Evolutionary conservation across 2,113 vertebrate species (phyloP), one percentile per base, ranked within the genome.

Genomic region (Falco punctatus): DNA sequence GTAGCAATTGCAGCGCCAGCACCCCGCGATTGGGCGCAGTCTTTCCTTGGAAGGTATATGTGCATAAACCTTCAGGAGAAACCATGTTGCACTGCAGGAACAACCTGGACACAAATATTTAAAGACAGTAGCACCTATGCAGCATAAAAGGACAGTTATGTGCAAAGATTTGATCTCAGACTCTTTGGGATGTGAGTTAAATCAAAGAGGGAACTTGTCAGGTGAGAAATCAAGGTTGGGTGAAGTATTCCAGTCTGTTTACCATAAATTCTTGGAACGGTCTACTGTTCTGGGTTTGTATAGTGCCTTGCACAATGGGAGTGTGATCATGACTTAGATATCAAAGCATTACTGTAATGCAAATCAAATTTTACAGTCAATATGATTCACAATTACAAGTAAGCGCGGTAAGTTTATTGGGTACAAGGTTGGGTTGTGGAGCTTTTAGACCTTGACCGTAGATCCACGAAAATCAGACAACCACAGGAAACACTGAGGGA

Each of bases 21-120:
- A 22, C 21, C 6, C 4, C 1, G 13, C 7, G 18, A 10, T 1
- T 7, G 57, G 67, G 27, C 57, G 1, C 4, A 12, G 5, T 15
- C 22, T 85, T 51, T 22, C 78, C 55, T 13, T 40, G 14, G 5
- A 3, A 30, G 38, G 66, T 51, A 4, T 1, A 10, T 5, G 4
- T 3, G 2, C 3, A 6, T 2, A 1, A 79, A 15, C 51, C 49
- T 42, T 15, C 27, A 12, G 62, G 30, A 35, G 30, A 42, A 42
- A 28, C 78, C 27, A 2, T 7, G 4, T 8, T 59, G 58, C 7
- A 4, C n/a, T 21, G 55, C 13, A 9, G 71, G 32, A 51, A 38
- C 15, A 20, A 30, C 9, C 28, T 32, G 87, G 32, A 16, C 20
- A 20, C 33, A 26, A 24, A 11, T 14, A 10, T 26, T 54, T 17